These are phyloP conservation scores for Ptyas mucosa DNA, from an alignment of 2,113 vertebrate genomes.

Conservation along the genomic window DNA sequence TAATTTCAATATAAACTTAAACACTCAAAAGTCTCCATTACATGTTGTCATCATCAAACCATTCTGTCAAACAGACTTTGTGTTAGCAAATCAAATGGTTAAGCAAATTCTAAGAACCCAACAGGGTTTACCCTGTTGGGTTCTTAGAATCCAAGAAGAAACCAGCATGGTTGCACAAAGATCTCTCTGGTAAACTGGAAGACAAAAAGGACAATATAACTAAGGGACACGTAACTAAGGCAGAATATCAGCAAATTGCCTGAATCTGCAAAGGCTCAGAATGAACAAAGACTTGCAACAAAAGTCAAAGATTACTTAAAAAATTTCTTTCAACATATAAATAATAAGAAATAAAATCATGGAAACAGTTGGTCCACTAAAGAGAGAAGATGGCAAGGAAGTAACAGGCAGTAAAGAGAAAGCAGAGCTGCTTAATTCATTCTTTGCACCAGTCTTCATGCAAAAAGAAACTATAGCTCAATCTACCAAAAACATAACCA, in stretches of 20 bases:
- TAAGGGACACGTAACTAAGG: neutral
- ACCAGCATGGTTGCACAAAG: neutral
- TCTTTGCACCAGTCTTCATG: neutral
- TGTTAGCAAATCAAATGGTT: neutral
- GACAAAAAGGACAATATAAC: neutral
- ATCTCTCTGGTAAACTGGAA: neutral
- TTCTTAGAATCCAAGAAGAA: neutral
- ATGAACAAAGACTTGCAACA: neutral
- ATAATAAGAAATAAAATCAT: neutral
- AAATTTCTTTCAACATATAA: neutral
- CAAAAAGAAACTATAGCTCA: neutral
- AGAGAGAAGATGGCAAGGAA: neutral
- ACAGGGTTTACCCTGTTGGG: neutral
- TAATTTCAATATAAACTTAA: neutral
- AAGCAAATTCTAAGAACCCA: neutral
- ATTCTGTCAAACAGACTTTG: neutral
- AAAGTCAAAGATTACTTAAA: too few species aligned
- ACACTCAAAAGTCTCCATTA: neutral
- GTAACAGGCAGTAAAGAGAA: neutral
- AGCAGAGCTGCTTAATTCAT: neutral
- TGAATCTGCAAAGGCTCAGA: neutral
- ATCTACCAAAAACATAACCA: neutral
- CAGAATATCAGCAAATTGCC: neutral
- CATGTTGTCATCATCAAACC: neutral
- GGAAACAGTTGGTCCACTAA: neutral